phyloP scores from a whole-genome alignment of 2,113 vertebrate genomes.

The Atrichornis clamosus region DNA sequence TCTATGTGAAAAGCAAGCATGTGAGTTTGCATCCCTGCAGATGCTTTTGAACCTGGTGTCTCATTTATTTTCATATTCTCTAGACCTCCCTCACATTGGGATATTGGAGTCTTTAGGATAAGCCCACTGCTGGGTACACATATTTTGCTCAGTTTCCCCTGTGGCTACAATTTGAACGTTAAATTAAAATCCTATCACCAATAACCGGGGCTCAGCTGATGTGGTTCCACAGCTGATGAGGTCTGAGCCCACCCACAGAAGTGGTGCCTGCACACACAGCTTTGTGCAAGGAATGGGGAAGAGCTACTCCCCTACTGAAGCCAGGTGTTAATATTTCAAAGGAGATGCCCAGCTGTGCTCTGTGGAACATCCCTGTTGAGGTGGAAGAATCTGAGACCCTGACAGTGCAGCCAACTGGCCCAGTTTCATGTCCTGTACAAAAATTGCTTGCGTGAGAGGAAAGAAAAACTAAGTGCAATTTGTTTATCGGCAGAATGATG shows the following conservation, averaged over 20 bases:
- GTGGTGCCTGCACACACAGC: neutral
- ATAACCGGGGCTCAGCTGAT: neutral
- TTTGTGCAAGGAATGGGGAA: neutral
- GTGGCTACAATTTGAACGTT: neutral
- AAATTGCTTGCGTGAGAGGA: neutral
- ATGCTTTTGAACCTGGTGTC: neutral
- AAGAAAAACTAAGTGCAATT: neutral
- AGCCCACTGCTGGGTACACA: neutral
- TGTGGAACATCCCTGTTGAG: neutral
- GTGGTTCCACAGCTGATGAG: neutral
- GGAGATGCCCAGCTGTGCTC: neutral
- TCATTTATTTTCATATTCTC: neutral
- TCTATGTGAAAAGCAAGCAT: neutral
- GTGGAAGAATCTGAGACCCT: neutral
- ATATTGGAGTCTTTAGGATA: neutral
- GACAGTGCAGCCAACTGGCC: neutral
- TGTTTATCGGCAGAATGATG: neutral
- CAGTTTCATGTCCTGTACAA: neutral
- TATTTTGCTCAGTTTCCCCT: neutral
- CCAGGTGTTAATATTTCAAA: neutral
- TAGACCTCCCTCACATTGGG: neutral
- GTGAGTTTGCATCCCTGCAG: neutral
- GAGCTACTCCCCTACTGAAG: neutral
- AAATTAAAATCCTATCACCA: neutral
- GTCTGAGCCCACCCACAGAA: neutral